Base-by-base conservation (phyloP, 2,797 vertebrate genomes). In the Acanthurus leucopareius region DNA sequence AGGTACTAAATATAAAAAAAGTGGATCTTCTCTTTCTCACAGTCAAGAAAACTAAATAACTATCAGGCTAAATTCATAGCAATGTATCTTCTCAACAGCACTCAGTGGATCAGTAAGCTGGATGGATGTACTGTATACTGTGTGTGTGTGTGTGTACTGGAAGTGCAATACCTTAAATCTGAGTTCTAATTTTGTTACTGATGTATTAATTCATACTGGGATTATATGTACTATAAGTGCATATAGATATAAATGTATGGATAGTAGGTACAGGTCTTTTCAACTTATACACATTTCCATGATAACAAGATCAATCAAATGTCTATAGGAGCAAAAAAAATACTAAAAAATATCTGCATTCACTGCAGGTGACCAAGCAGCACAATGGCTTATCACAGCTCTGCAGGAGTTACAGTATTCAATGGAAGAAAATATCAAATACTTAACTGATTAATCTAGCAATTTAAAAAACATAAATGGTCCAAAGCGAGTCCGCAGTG, bases 121-220 rank as follows among this genome's bases (percentile, higher is more conserved):
- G 44, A 74, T 22, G 14, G 5, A 49, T n/a, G 40, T 40, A 40
- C 20, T 7, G 15, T n/a, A 10, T 25, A 25, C 25, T 25, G 25
- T 25, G 25, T 25, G 25, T 25, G 25, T 25, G 25, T 25, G 25
- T 13, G 63, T 35, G 61, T 40, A 40, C 70, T 58, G 28, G 59
- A 85, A 48, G 51, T 68, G 22, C 19, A 48, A 56, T 48, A 45
- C 32, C 5, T 72, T 54, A 4, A 58, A 6, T 75, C 10, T 44
- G 40, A 80, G 53, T 56, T 61, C 25, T 44, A 45, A 15, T n/a
- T 40, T 40, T 44, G 28, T 79, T 85, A 79, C 76, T 78, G 86
- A 80, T 80, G 20, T 10, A 48, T 72, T 35, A 52, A 75, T 53
- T 74, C 51, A 61, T 38, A 45, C 54, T 62, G 53, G 32, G 25